phyloP scores from a whole-genome alignment of 2,113 vertebrate genomes.

The Misgurnus anguillicaudatus region DNA sequence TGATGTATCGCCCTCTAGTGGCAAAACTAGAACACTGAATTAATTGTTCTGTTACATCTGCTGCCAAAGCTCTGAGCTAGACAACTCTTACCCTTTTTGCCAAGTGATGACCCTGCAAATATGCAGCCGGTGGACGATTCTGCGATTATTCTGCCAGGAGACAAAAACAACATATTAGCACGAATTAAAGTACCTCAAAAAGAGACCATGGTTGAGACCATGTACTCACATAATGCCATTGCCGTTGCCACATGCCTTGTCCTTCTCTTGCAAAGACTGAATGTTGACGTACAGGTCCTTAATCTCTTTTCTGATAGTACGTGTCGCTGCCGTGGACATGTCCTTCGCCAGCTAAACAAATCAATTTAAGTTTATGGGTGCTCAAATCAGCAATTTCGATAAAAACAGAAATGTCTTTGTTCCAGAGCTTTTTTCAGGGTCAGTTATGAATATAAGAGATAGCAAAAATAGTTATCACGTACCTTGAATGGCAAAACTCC shows the following conservation, averaged over 20 bases:
- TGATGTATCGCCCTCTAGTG: constrained; percentile 40
- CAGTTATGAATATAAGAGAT: neutral
- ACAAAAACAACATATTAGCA: neutral
- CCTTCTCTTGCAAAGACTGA: constrained; percentile 86
- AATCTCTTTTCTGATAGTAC: constrained; percentile 91
- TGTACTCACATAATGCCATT: constrained; percentile 91
- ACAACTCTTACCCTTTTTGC: constrained; percentile 87
- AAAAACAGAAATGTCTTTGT: neutral
- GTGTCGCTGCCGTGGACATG: constrained; percentile 87
- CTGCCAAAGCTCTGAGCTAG: neutral
- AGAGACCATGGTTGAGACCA: neutral
- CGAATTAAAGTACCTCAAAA: neutral
- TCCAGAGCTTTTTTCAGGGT: neutral
- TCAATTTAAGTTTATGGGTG: neutral
- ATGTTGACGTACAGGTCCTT: constrained; percentile 93
- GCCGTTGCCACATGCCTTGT: constrained; percentile 86
- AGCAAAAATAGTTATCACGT: constrained; percentile 45
- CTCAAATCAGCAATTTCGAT: neutral
- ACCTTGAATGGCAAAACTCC: constrained; percentile 93
- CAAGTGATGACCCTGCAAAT: constrained; percentile 91
- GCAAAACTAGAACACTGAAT: neutral
- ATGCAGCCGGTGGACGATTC: constrained; percentile 95
- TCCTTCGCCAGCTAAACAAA: constrained; percentile 87
- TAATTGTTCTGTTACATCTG: neutral
- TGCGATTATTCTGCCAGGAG: constrained; percentile 78